Conservation (phyloP, 2,797 vertebrate genomes). For the Eleutherodactylus coqui region DNA sequence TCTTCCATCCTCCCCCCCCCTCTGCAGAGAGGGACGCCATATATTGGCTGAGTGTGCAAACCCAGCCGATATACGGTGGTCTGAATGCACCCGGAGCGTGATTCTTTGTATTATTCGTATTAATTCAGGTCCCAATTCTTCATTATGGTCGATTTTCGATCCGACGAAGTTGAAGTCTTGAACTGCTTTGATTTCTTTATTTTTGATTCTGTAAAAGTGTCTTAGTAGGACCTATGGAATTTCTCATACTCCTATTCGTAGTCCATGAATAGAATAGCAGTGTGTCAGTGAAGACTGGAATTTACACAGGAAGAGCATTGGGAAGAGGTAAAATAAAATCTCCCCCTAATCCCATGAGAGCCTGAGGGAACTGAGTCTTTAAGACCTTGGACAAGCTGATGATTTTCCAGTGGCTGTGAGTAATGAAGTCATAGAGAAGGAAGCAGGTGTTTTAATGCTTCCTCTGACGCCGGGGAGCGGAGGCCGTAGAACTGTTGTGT, state of each 20-base stretch:
- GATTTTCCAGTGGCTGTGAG: slow-evolving; percentile 33
- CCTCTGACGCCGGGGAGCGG: neutral
- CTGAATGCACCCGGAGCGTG: too few species aligned
- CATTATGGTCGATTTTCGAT: too few species aligned
- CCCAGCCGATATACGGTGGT: too few species aligned
- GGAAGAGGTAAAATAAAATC: neutral
- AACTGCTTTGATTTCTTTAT: too few species aligned
- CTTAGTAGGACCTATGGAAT: too few species aligned
- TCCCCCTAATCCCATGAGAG: neutral
- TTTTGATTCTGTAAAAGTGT: too few species aligned
- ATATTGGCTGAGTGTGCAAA: too few species aligned
- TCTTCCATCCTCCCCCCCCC: too few species aligned
- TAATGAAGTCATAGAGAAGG: neutral
- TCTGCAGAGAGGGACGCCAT: too few species aligned
- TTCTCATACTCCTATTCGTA: neutral
- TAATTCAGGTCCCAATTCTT: too few species aligned
- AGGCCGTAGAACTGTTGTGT: neutral
- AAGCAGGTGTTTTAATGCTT: slow-evolving; percentile 42
- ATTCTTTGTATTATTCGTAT: too few species aligned
- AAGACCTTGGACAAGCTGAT: slow-evolving; percentile 12
- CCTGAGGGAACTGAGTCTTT: neutral
- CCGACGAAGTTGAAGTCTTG: too few species aligned
- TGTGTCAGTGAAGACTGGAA: neutral
- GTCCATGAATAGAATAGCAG: neutral
- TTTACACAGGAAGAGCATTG: neutral